Percentiles rank a stretch among this genome's conserved stretches.
Conservation (phyloP, 2,888 invertebrate genomes). For the Euproctis similis region DNA sequence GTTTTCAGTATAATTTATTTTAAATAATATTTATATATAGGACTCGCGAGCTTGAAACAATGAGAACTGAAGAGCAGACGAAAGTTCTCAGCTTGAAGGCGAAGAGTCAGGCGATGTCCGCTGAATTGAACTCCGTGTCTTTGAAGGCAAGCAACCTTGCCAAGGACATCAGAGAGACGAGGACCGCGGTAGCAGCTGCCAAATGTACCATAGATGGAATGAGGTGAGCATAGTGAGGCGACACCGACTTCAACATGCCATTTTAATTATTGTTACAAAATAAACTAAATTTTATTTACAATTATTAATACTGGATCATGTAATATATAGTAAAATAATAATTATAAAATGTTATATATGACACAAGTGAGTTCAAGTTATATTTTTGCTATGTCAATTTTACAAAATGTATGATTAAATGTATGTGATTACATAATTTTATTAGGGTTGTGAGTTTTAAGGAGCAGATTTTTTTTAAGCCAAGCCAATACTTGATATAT, state of each 20-base stretch:
- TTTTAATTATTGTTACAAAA: no score
- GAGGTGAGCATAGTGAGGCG: conserved; percentile 74
- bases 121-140: conserved; percentile 81
- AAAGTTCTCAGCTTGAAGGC: conserved; percentile 90
- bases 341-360: no score
- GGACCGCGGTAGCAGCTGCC: conserved; percentile 89
- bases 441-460: background rate
- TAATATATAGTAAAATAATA: no score
- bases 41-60: conserved; percentile 88
- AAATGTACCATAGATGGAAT: conserved; percentile 98
- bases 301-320: no score
- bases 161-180: conserved; percentile 55
- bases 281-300: no score
- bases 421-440: no score
- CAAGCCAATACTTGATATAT: background rate
- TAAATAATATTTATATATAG: no score
- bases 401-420: no score
- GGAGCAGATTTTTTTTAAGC: background rate
- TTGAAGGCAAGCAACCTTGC: conserved; percentile 49
- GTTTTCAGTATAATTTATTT: no score
- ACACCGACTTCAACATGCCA: no score
- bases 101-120: conserved; percentile 87
- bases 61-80: conserved; percentile 90
- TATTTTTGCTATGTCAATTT: no score
- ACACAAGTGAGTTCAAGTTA: no score